Evolutionary conservation across 2,113 vertebrate genomes (phyloP), one percentile per base, ranked within the genome.

Genomic region (Oostethus manadensis): DNA sequence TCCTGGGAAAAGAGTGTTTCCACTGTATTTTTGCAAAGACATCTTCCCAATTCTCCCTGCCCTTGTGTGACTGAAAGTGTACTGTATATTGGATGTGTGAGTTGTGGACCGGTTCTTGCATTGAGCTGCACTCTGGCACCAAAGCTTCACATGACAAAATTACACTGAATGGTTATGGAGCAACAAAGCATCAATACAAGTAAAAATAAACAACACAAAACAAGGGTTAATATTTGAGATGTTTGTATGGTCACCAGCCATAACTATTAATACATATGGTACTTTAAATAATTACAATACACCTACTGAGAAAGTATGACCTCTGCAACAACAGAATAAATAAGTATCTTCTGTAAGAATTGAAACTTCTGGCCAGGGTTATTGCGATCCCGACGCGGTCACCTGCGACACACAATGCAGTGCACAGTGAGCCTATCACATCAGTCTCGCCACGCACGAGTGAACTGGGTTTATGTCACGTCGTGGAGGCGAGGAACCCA

Each of bases 241-340:
- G 88, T 87, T 87, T 70, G 85, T 89, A 97, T 98, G 95, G 96
- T 93, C 92, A 93, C 95, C 95, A 97, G 95, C 95, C 95, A 98
- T 91, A 95, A 93, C 91, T 87, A 90, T 92, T 93, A 93, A 93
- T 90, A 94, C 88, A 92, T 88, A 90, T 85, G 88, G 91, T 92
- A 93, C 90, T 91, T 93, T 95, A 97, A 98, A 95, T 94, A 93
- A 92, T 88, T 92, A 91, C 38, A 42, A 42, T 88, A 83, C 92
- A 91, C 92, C 88, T 91, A 92, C 88, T 85, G 90, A 88, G 82
- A 56, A 86, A 88, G 78, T 74, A 90, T 89, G 87, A 90, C 86
- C 89, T 91, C 89, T 88, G 88, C 77, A 88, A 88, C 84, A 89
- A 81, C 62, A 87, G 89, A 95, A 96, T 94, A 94, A 95, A 95